Conservation (phyloP, 1,140 invertebrate genomes). For the silkworm (Bombyx mori) region DNA sequence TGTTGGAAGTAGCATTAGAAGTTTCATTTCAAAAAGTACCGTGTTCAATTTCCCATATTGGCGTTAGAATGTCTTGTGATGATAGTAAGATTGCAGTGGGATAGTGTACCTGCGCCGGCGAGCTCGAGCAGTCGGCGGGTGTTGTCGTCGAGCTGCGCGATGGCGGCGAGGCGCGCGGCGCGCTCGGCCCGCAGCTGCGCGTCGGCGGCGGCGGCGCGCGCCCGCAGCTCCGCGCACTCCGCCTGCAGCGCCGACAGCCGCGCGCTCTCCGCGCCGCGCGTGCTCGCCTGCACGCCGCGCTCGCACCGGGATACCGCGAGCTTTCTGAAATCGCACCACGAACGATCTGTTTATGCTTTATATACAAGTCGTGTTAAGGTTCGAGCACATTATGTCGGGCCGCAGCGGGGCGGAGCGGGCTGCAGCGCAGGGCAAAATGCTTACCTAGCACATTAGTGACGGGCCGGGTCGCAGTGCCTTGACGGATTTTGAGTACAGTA, state of each 20-base stretch:
- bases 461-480: too few relatives aligned
- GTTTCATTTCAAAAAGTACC: too few relatives aligned
- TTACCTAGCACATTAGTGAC: too few relatives aligned
- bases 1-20: too few relatives aligned
- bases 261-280: slow-evolving; percentile 74
- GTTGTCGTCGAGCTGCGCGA: slow-evolving; percentile 80
- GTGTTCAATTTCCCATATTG: not conserved
- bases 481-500: too few relatives aligned
- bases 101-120: slow-evolving; percentile 46
- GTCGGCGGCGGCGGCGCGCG: slow-evolving; percentile 60
- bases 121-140: slow-evolving; percentile 80
- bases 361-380: not conserved
- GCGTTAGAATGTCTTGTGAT: too few relatives aligned
- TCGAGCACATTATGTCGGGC: not conserved
- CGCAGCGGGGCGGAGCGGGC: too few relatives aligned
- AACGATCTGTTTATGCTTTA: not conserved
- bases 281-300: slow-evolving; percentile 79
- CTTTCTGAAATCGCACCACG: slow-evolving; percentile 3
- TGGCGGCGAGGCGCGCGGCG: slow-evolving; percentile 78
- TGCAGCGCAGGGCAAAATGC: too few relatives aligned
- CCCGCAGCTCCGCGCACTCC: slow-evolving; percentile 39
- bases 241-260: slow-evolving; percentile 70
- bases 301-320: slow-evolving; percentile 49
- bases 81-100: not conserved
- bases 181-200: slow-evolving; percentile 75